Base-by-base conservation (phyloP, 2,888 invertebrate genomes). In the Cacoxenus indagator region DNA sequence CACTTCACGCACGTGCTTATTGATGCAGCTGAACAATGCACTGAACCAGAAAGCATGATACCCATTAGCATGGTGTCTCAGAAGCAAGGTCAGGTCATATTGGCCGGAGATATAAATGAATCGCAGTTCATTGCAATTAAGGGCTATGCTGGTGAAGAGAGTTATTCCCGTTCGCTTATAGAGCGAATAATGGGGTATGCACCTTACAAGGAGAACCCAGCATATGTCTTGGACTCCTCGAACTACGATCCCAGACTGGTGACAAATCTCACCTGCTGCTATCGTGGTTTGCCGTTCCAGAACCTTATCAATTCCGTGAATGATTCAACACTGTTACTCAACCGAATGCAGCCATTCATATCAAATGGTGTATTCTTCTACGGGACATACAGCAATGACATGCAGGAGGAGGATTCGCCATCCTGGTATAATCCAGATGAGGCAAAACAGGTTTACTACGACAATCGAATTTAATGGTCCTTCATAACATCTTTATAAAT, bases 1-100 rank as follows among this genome's bases (percentile, higher is more conserved):
- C 96, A 97, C 86, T 98, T 97, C 85, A 94, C 96, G 0, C 98
- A 98, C 84, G 90, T 96, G 0, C 90, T 98, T 69, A 90, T 98
- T 14, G 98, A 98, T 84, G 98, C 98, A 90, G 96, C 97, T 4
- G 98, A 97, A 0, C 97, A 98, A 87, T 94, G 95, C 6, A 94
- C 93, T 0, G 98, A 98, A 87, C 95, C 98, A 0, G 97, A 97
- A 88, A 91, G 94, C 64, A 91, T 98, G 91, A 92, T 96, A 75
- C 93, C 97, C 0, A 86, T 96, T 55, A 90, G 92, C 6, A 90
- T 93, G 75, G 87, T 92, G 26, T 90, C 92, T 74, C 89, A 90
- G 73, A 87, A 88, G 17, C 87, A 86, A 69, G 92, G 92, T 0
- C 94, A 95, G 86, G 91, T 93, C 6, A 87, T 95, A 73, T 89